phyloP scores from a whole-genome alignment of 2,113 vertebrate species.

The Saccopteryx bilineata region DNA sequence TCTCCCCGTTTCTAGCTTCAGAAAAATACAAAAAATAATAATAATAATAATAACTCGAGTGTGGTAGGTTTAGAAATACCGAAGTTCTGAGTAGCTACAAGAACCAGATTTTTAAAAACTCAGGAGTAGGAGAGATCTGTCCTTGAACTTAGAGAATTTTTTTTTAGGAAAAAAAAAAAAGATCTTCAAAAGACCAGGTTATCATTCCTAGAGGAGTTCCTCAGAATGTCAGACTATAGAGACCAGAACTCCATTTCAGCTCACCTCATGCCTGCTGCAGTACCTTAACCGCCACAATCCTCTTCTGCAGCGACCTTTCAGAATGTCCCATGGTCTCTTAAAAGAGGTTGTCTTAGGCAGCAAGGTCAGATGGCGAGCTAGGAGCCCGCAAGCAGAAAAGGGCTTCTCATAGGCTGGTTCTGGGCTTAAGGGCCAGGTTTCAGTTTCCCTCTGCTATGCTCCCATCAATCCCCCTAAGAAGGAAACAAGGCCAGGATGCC shows the following conservation, averaged over 20 bases:
- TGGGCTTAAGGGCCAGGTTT: neutral
- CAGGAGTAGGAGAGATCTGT: neutral
- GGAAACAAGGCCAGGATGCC: neutral
- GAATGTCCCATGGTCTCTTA: neutral
- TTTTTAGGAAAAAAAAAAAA: neutral
- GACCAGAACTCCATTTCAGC: neutral
- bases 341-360: neutral
- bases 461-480: neutral
- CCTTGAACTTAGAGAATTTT: neutral
- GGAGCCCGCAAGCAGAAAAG: neutral
- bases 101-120: neutral
- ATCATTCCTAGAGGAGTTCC: constrained; percentile 4
- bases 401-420: neutral
- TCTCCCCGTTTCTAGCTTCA: too few species aligned
- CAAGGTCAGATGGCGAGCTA: neutral
- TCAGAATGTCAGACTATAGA: neutral
- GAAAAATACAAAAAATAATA: too few species aligned
- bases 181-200: neutral
- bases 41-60: neutral
- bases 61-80: neutral
- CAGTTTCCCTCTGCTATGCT: neutral
- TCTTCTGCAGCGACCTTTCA: neutral
- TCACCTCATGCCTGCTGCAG: neutral
- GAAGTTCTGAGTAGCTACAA: neutral
- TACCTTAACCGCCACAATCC: neutral